Conservation (phyloP, 2,113 vertebrate species). For the Myrmecobius fasciatus region DNA sequence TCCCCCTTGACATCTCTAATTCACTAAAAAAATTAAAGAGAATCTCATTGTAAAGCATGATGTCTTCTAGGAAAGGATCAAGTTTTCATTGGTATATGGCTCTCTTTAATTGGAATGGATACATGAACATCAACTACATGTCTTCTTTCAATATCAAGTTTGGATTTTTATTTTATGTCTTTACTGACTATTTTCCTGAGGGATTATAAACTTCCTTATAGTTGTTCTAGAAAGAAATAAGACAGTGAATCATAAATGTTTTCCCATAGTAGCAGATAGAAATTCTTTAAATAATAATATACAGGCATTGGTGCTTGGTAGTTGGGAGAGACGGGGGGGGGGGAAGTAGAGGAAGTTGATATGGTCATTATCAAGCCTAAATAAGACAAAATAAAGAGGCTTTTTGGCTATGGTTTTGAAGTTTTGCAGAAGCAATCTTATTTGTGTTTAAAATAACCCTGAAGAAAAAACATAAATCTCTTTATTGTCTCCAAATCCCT, state of each 20-base stretch:
- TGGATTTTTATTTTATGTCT: conserved; percentile 36
- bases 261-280: conserved; percentile 7
- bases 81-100: not conserved
- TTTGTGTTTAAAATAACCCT: conserved; percentile 18
- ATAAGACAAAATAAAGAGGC: conserved; percentile 31
- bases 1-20: not conserved
- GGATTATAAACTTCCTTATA: not conserved
- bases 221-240: conserved; percentile 6
- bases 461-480: not conserved
- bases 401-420: not conserved
- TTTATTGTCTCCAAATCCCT: conserved; percentile 8
- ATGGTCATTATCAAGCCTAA: not conserved
- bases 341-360: not conserved
- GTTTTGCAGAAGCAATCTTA: conserved; percentile 20
- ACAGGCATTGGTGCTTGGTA: not conserved
- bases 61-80: not conserved
- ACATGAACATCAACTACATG: not conserved
- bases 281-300: conserved; percentile 31
- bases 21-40: not conserved
- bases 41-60: not conserved
- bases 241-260: not conserved
- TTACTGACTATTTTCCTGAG: not conserved
- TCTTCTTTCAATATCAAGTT: not conserved
- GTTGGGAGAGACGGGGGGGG: not conserved
- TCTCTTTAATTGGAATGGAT: not conserved